Base-by-base conservation (phyloP, 2,888 invertebrate species). In the Tetrapedia diversipes region DNA sequence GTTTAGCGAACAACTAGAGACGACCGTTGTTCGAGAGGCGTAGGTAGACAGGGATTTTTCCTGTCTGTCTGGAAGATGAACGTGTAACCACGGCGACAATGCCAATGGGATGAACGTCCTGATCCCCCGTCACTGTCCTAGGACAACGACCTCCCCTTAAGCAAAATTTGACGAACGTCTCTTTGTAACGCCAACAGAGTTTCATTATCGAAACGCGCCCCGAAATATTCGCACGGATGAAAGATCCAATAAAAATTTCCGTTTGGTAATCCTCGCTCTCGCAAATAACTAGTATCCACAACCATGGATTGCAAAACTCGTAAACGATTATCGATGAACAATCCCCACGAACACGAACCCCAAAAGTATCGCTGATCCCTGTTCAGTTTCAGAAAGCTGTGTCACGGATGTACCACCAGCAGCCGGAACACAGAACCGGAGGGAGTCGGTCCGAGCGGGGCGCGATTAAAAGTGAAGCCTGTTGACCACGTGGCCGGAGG, bases 401-500 rank as follows among this genome's bases (percentile, higher is more conserved):
- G 24, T 10, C 22, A 47, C 16, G 27, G 19, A 10, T 14, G 41
- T 11, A 16, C n/a, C 32, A 45, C 8, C 61, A n/a, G n/a, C 61
- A 14, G n/a, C 34, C 29, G 51, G 16, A 65, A 19, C 69, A n/a
- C n/a, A n/a, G n/a, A n/a, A n/a, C n/a, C n/a, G n/a, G n/a, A n/a
- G n/a, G 37, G 14, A 59, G 53, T 39, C 43, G 32, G 45, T 43
- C 22, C 56, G 49, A 63, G 53, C 57, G 37, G 60, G 43, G 72
- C 82, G 41, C 70, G 82, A 83, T 84, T 81, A 83, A 83, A 83
- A 83, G 83, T 83, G 84, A 83, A 83, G 84, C 76, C 73, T 80
- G 61, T 79, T 76, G 83, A 80, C 82, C 83, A 83, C 79, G 81
- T 81, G 80, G 71, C 70, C 77, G 65, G 81, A 70, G 79, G 69